Evolutionary conservation across 2,797 vertebrate genomes (phyloP).

Genomic region (Pangasius sanitwongsei): DNA sequence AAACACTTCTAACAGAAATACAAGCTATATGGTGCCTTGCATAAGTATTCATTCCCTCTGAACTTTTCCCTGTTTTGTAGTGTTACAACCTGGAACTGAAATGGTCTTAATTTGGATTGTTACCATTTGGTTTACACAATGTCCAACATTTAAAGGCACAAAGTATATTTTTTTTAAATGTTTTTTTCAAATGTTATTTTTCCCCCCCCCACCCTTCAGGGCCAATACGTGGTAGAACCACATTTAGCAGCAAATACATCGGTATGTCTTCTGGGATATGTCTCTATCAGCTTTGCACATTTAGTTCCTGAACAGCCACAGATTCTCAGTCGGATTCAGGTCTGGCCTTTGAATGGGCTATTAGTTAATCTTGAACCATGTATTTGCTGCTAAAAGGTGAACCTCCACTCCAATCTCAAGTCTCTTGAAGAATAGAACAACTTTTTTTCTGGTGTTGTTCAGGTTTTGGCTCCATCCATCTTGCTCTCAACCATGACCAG

Average conservation of each 20-base stretch:
- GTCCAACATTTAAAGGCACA: background rate
- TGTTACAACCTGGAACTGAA: background rate
- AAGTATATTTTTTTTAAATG: too few relatives aligned
- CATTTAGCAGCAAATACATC: background rate
- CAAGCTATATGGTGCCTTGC: background rate
- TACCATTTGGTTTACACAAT: background rate
- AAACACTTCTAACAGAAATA: background rate
- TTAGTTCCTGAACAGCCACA: background rate
- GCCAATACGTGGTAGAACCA: background rate
- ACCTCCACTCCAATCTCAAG: background rate
- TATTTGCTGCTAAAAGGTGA: background rate
- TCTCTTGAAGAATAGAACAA: background rate
- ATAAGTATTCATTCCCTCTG: background rate
- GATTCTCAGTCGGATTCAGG: background rate
- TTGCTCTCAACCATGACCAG: background rate
- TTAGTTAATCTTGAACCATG: background rate
- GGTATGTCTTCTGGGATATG: background rate
- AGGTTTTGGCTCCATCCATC: background rate
- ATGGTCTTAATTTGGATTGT: background rate
- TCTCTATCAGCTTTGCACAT: background rate
- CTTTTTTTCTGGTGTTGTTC: background rate
- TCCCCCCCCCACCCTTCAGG: background rate
- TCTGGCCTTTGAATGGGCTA: background rate
- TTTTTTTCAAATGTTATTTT: background rate
- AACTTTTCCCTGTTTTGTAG: background rate